Conservation (phyloP, 2,888 invertebrate species). For the Nymphalis polychloros region DNA sequence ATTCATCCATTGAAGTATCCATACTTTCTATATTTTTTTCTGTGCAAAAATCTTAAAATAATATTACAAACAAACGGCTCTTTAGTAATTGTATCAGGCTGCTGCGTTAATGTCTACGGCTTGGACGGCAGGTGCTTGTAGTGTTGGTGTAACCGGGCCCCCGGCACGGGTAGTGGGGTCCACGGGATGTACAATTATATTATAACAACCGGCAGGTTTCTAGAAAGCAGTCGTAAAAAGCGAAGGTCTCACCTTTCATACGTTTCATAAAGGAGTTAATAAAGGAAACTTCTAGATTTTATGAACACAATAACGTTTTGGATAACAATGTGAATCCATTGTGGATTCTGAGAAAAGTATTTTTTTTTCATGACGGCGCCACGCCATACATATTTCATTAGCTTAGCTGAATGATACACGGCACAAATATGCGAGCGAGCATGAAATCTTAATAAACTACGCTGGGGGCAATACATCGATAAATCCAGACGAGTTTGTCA, state of each 20-base stretch:
- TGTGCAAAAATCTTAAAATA: no score
- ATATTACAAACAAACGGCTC: no score
- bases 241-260: constrained; percentile 13
- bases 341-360: constrained; percentile 28
- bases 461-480: constrained; percentile 21
- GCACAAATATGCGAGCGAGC: constrained; percentile 31
- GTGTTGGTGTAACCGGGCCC: not conserved
- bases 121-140: not conserved
- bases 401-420: constrained; percentile 26
- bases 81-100: no score
- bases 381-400: constrained; percentile 36
- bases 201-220: not conserved
- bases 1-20: no score
- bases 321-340: constrained; percentile 17
- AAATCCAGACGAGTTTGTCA: constrained; percentile 20
- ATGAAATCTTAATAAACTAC: constrained; percentile 28
- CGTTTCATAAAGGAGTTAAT: constrained; percentile 1
- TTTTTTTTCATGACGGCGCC: constrained; percentile 26
- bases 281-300: constrained; percentile 28
- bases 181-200: not conserved
- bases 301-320: constrained; percentile 10
- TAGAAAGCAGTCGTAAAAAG: constrained; percentile 7
- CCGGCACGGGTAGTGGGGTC: not conserved
- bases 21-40: no score
- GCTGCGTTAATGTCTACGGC: not conserved